Base-by-base conservation (phyloP, 2,113 vertebrate genomes). In the Clarias magur region DNA sequence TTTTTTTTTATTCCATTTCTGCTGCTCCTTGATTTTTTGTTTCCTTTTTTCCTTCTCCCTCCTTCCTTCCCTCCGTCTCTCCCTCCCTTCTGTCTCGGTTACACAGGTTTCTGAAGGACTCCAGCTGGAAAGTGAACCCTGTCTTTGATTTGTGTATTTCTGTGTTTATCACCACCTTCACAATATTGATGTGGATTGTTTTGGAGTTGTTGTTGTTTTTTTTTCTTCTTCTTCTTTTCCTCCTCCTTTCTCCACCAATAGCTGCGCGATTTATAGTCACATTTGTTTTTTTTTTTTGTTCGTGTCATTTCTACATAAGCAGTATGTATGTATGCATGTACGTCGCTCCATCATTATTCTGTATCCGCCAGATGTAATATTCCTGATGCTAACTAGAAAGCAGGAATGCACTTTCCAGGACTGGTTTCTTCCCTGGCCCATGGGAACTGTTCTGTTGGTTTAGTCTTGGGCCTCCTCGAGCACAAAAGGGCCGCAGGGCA, bases 361-460 rank as follows among this genome's bases (percentile, higher is more conserved):
- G 42, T 42, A 48, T 62, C 30, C 11, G 5, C 42, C 7, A 3
- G 25, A 25, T 3, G 21, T 25, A 13, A 60, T 17, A 9, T 85
- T 79, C 59, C 60, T 38, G 59, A 38, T 3, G 15, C 56, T 62
- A 3, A 10, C 23, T 42, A 13, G 62, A 56, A 79, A 80, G 56
- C 62, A 80, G 38, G 81, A 87, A 83, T 83, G 86, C 19, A 60
- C 34, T 48, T 9, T 12, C 9, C 48, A 48, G 48, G 8, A 17
- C 80, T 56, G 30, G 48, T 48, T 38, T 85, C 87, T 88, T 38
- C 4, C 86, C 59, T 62, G 86, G 85, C 88, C 89, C 92, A 93
- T 95, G 94, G 93, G 94, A 94, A 93, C 88, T 60, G 89, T 79
- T 76, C 48, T 93, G 92, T 94, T 91, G 92, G 89, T 91, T 91